These are phyloP conservation scores for Phaethornis superciliosus DNA, from an alignment of 2,113 vertebrate genomes.

Conservation along the genomic window DNA sequence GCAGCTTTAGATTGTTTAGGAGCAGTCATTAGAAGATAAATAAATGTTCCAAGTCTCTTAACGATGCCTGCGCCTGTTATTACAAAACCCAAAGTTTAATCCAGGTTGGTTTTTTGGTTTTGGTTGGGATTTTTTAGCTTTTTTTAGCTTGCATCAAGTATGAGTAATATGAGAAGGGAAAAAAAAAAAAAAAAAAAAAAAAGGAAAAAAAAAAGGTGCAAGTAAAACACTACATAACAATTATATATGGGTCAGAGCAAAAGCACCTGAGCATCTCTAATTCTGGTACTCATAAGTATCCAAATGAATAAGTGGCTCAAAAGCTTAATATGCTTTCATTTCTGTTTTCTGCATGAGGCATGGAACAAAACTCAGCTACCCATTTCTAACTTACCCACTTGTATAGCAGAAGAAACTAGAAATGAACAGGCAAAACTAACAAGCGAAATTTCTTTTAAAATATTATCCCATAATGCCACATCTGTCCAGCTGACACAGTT, in stretches of 20 bases:
- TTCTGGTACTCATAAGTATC: not conserved
- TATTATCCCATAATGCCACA: too few species aligned
- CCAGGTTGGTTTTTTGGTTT: not conserved
- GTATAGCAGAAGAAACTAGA: not conserved
- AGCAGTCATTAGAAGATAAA: not conserved
- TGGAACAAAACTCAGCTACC: not conserved
- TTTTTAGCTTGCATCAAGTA: not conserved
- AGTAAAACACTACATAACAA: not conserved
- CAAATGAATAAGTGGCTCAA: not conserved
- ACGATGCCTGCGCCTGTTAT: not conserved
- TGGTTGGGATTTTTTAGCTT: not conserved
- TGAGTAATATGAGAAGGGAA: not conserved
- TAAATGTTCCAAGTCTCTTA: not conserved
- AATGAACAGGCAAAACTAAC: not conserved
- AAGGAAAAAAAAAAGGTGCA: not conserved
- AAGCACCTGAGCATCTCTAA: not conserved
- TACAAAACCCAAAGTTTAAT: not conserved
- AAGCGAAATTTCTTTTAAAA: not conserved
- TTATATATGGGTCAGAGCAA: not conserved
- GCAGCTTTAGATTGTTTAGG: not conserved
- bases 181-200: not conserved
- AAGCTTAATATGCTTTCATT: not conserved
- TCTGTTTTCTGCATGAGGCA: not conserved
- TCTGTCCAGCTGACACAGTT: accelerated
- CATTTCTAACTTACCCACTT: not conserved